phyloP scores from a whole-genome alignment of 2,797 vertebrate genomes.

The Enteromius argenteus region DNA sequence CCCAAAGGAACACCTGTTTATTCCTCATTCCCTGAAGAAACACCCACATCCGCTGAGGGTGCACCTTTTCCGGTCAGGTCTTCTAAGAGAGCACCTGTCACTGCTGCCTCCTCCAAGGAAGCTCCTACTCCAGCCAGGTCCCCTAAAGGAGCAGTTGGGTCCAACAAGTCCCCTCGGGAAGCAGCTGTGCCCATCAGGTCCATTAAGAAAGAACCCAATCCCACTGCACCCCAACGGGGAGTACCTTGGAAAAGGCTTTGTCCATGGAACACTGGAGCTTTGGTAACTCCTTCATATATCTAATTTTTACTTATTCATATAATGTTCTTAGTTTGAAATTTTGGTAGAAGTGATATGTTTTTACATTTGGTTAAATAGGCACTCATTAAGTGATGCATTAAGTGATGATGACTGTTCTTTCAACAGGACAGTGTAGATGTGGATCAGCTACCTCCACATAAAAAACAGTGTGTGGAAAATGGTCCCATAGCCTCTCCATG shows the following conservation, averaged over 20 bases:
- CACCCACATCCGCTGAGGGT: neutral
- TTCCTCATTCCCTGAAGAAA: too few species aligned
- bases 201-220: neutral
- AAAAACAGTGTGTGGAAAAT: neutral
- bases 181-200: neutral
- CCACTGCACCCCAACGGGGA: neutral
- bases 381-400: neutral
- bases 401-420: neutral
- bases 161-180: neutral
- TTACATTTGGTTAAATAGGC: neutral
- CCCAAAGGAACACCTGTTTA: neutral
- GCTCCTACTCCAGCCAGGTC: neutral
- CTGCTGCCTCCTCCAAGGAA: neutral
- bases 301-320: neutral
- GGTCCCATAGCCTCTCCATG: neutral
- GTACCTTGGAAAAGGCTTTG: neutral
- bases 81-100: neutral
- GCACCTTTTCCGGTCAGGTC: neutral
- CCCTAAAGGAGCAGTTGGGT: neutral
- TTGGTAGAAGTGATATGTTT: neutral
- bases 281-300: neutral
- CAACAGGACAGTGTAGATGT: neutral
- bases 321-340: neutral
- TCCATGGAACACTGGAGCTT: neutral
- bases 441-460: neutral